Evolutionary conservation across 2,888 invertebrate species (phyloP).

Genomic region (Nasonovia ribisnigri): DNA sequence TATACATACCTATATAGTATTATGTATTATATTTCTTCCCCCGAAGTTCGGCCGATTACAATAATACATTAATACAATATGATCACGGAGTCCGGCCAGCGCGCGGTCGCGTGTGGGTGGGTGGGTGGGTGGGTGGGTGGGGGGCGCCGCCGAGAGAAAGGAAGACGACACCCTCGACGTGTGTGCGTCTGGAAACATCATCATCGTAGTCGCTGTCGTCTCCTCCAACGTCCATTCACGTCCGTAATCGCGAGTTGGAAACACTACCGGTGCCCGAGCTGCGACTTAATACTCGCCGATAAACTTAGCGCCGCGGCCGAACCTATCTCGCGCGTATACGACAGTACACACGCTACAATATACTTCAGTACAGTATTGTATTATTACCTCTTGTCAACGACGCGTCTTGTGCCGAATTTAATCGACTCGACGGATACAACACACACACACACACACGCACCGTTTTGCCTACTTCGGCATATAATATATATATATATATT

Average conservation of each 20-base stretch:
- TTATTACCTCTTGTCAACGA: not conserved
- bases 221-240: conserved; percentile 36
- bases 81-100: not conserved
- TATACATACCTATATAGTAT: not conserved
- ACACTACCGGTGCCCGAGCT: conserved; percentile 37
- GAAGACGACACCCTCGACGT: conserved; percentile 62
- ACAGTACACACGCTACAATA: not conserved
- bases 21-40: conserved; percentile 44
- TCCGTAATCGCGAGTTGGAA: conserved; percentile 44
- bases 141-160: conserved; percentile 46
- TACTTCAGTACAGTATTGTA: not conserved
- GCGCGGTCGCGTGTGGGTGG: not conserved
- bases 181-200: conserved; percentile 26
- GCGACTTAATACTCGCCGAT: not conserved
- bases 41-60: not conserved
- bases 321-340: not conserved
- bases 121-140: not conserved
- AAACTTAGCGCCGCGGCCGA: not conserved
- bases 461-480: not conserved
- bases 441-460: not conserved
- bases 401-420: not conserved
- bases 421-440: not conserved
- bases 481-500: not conserved
- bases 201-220: conserved; percentile 28
- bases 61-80: not conserved